Conservation (phyloP, 2,797 vertebrate species). For the Vespertilio murinus region DNA sequence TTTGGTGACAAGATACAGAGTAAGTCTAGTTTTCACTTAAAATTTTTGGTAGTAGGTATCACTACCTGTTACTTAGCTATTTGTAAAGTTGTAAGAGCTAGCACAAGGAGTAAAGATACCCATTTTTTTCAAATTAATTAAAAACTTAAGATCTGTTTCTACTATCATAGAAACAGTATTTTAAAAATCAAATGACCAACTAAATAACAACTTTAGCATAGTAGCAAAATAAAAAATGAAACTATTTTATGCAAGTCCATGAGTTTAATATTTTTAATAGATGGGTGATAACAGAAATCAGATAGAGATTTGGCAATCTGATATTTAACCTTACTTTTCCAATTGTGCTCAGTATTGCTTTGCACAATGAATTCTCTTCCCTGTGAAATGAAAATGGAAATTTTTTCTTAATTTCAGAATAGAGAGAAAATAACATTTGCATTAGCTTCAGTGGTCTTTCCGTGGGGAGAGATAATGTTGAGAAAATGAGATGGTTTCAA, state of each 20-base stretch:
- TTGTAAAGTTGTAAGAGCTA: background rate
- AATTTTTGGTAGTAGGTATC: background rate
- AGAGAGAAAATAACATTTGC: background rate
- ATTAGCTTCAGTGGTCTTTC: background rate
- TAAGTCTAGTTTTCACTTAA: slow-evolving; percentile 18
- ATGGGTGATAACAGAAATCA: background rate
- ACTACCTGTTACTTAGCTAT: background rate
- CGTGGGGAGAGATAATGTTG: background rate
- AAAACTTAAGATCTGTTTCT: slow-evolving; percentile 33
- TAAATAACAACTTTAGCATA: slow-evolving; percentile 1
- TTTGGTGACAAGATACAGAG: background rate
- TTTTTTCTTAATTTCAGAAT: slow-evolving; percentile 19
- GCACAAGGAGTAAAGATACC: background rate
- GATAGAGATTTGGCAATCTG: background rate
- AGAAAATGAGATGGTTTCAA: slow-evolving; percentile 48
- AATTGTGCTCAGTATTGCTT: background rate
- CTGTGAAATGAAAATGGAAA: slow-evolving; percentile 1
- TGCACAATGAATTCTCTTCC: slow-evolving; percentile 5
- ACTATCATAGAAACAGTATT: background rate
- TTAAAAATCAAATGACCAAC: background rate
- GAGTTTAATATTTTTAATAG: background rate
- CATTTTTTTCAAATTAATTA: background rate
- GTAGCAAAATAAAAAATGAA: slow-evolving; percentile 27
- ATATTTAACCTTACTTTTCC: slow-evolving; percentile 40
- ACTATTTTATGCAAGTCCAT: background rate